These are phyloP conservation scores for Drosophila serrata DNA, from an alignment of 1,140 invertebrate species.

Conservation along the genomic window DNA sequence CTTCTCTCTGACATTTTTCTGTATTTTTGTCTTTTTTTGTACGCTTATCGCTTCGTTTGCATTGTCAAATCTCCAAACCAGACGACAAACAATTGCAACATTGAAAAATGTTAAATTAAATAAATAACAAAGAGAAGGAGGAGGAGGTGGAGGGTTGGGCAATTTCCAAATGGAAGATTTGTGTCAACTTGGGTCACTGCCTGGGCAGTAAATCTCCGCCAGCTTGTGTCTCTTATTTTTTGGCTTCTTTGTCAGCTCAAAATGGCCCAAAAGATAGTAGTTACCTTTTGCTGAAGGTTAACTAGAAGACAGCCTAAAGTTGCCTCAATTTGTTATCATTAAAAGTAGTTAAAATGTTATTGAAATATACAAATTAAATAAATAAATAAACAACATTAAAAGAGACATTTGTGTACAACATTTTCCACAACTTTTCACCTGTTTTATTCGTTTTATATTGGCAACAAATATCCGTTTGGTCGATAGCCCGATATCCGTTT, in stretches of 20 bases:
- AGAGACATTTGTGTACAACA: too few species aligned
- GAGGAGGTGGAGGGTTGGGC: constrained; percentile 8
- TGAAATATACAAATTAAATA: too few species aligned
- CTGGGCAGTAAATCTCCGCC: constrained; percentile 25
- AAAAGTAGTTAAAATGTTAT: too few species aligned
- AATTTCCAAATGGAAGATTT: constrained; percentile 29
- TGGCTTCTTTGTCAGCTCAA: constrained; percentile 1
- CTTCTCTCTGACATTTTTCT: constrained; percentile 14
- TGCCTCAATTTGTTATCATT: not conserved
- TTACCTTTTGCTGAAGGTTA: not conserved
- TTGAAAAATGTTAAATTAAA: constrained; percentile 47
- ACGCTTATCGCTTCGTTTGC: constrained; percentile 43
- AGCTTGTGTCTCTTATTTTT: constrained; percentile 8
- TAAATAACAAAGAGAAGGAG: constrained; percentile 17
- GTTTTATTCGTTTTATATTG: constrained; percentile 8
- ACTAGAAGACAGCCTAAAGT: too few species aligned
- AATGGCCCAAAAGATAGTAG: not conserved
- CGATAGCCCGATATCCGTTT: constrained; percentile 42
- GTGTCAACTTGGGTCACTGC: constrained; percentile 5
- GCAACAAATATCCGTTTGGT: constrained; percentile 30
- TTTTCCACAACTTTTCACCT: constrained; percentile 1
- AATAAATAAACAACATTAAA: too few species aligned
- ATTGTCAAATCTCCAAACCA: constrained; percentile 45
- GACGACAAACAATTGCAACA: constrained; percentile 53
- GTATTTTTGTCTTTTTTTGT: not conserved